Conservation (phyloP, 2,888 invertebrate genomes). For the Caenorhabditis auriculariae region DNA sequence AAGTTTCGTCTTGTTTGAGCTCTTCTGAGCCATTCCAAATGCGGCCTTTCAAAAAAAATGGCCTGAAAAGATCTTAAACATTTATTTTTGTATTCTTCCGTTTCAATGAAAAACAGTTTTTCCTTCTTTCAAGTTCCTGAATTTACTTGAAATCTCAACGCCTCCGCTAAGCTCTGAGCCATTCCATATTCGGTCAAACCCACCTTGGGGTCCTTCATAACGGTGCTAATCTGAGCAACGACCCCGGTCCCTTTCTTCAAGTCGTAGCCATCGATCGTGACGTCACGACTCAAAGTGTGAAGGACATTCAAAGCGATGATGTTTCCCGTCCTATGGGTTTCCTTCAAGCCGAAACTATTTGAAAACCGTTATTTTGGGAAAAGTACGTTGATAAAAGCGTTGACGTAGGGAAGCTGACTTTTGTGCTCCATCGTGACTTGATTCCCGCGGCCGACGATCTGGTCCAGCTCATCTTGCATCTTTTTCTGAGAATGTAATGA, state of each 20-base stretch:
- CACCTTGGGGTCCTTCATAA: constrained; percentile 16
- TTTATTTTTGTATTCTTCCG: too few relatives aligned
- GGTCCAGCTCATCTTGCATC: constrained; percentile 19
- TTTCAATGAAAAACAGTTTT: too few relatives aligned
- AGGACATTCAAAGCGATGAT: constrained; percentile 21
- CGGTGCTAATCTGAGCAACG: constrained; percentile 24
- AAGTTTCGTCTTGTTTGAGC: too few relatives aligned
- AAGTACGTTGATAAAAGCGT: constrained; percentile 26
- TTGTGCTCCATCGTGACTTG: constrained; percentile 26
- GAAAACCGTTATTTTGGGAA: too few relatives aligned
- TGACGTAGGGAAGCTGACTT: constrained; percentile 9
- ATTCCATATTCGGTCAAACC: too few relatives aligned
- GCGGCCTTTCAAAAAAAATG: too few relatives aligned
- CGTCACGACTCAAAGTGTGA: constrained; percentile 9
- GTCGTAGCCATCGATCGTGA: constrained; percentile 9
- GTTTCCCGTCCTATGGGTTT: constrained; percentile 26
- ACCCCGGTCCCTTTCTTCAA: constrained; percentile 14
- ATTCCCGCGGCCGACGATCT: constrained; percentile 15
- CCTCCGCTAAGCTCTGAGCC: too few relatives aligned
- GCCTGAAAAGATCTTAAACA: too few relatives aligned
- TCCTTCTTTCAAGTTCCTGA: too few relatives aligned
- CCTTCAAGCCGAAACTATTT: constrained; percentile 4
- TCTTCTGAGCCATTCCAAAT: too few relatives aligned
- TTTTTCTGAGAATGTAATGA: constrained; percentile 20
- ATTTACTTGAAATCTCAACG: not conserved